phyloP scores from a whole-genome alignment of 2,797 vertebrate genomes.

The Lemur catta region DNA sequence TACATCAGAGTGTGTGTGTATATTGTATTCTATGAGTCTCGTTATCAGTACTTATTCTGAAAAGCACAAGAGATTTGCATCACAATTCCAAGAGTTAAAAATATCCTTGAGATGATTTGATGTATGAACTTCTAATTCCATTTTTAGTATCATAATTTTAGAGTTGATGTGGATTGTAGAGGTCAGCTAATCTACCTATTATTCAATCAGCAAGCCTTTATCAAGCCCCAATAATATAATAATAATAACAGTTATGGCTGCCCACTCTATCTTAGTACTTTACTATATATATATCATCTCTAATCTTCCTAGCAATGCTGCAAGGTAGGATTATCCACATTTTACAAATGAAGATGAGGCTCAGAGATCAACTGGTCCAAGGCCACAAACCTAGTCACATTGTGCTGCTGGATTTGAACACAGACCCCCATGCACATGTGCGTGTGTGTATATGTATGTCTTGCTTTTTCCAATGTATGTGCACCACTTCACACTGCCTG shows the following conservation, averaged over 20 bases:
- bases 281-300: slow-evolving; percentile 59
- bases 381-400: background rate
- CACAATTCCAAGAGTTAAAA: slow-evolving; percentile 54
- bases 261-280: slow-evolving; percentile 65
- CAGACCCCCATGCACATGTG: background rate
- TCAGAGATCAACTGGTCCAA: slow-evolving; percentile 7
- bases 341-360: slow-evolving; percentile 63
- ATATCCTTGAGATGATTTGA: slow-evolving; percentile 66
- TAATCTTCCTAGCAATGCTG: slow-evolving; percentile 59
- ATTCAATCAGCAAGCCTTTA: slow-evolving; percentile 70
- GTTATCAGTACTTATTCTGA: background rate
- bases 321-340: slow-evolving; percentile 53
- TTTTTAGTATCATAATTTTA: slow-evolving; percentile 67
- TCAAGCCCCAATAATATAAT: slow-evolving; percentile 69
- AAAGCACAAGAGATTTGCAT: slow-evolving; percentile 57
- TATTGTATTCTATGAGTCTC: background rate
- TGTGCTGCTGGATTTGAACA: background rate
- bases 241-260: slow-evolving; percentile 61
- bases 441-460: background rate
- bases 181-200: slow-evolving; percentile 72
- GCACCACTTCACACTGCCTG: background rate
- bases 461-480: background rate
- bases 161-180: slow-evolving; percentile 58
- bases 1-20: background rate
- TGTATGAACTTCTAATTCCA: slow-evolving; percentile 73